A percentile compares a stretch with the other conserved stretches of the same genome.
phyloP scores from a whole-genome alignment of 2,888 invertebrate genomes.

The Hydropsyche betteni region DNA sequence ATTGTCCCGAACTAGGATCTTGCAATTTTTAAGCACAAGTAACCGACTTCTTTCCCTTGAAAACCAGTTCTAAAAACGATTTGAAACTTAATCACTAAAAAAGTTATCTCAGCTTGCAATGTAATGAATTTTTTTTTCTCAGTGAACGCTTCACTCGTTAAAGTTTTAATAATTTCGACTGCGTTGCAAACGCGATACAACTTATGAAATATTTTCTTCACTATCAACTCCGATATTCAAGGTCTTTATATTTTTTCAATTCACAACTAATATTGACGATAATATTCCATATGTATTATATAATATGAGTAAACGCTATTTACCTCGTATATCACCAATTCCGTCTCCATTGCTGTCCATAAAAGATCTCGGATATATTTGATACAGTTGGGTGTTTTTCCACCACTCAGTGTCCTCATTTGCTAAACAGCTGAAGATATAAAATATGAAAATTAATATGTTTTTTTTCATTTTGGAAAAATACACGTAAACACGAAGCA shows the following conservation, averaged over 20 bases:
- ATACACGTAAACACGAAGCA: too few relatives aligned
- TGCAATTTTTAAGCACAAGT: neutral
- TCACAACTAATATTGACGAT: too few relatives aligned
- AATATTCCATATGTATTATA: neutral
- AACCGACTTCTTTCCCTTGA: neutral
- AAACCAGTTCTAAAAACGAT: slow-evolving; percentile 9
- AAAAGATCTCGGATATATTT: slow-evolving; percentile 73
- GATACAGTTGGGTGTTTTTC: slow-evolving; percentile 71
- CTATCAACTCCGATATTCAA: neutral
- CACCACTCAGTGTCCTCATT: slow-evolving; percentile 67
- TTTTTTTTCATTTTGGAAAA: too few relatives aligned
- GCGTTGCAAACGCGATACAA: neutral
- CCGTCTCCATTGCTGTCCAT: slow-evolving; percentile 71
- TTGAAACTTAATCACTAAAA: slow-evolving; percentile 17
- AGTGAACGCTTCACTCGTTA: slow-evolving; percentile 6
- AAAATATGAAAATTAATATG: neutral
- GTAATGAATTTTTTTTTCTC: neutral
- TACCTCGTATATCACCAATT: slow-evolving; percentile 72
- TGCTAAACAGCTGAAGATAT: neutral
- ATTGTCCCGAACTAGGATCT: neutral
- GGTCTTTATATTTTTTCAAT: too few relatives aligned
- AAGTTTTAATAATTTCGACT: slow-evolving; percentile 21
- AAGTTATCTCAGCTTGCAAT: neutral
- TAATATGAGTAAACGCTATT: neutral
- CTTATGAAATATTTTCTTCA: neutral